Conservation (phyloP, 2,113 vertebrate species). For the Cyprinus carpio region DNA sequence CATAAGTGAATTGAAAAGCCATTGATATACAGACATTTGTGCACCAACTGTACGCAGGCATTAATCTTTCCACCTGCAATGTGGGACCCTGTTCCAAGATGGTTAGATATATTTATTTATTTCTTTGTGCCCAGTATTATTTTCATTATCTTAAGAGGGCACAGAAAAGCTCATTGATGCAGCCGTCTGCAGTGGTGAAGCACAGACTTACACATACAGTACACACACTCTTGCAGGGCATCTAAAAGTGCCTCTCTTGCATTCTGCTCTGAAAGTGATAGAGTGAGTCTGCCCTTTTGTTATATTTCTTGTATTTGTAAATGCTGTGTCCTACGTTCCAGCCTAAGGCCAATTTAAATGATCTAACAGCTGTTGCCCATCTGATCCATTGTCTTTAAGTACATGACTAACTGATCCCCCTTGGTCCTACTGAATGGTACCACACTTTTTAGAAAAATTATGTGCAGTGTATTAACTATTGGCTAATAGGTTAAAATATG, state of each 20-base stretch:
- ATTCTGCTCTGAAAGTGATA: conserved; percentile 54
- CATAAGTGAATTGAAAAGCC: conserved; percentile 75
- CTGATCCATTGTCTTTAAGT: conserved; percentile 31
- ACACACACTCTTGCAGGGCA: neutral
- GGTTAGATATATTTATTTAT: conserved; percentile 60
- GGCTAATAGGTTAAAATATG: no score
- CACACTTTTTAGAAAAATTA: neutral
- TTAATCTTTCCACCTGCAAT: conserved; percentile 67
- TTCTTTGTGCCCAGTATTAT: conserved; percentile 47
- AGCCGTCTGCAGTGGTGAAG: conserved; percentile 61
- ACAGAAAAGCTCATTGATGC: conserved; percentile 68
- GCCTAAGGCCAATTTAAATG: conserved; percentile 15
- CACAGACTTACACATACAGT: conserved; percentile 31
- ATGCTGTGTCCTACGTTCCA: conserved; percentile 34
- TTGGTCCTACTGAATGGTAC: neutral
- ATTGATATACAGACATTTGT: conserved; percentile 69
- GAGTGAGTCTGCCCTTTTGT: conserved; percentile 48
- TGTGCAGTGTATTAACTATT: neutral
- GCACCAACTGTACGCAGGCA: conserved; percentile 58
- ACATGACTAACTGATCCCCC: neutral
- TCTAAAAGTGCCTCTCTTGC: conserved; percentile 56
- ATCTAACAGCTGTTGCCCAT: conserved; percentile 25
- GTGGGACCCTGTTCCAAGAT: conserved; percentile 56
- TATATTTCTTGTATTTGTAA: conserved; percentile 41
- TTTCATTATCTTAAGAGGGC: conserved; percentile 76